A percentile compares a stretch with the other conserved stretches of the same genome.
Evolutionary conservation across 2,888 invertebrate species (phyloP).

Genomic region (Lasioglossum marginatum): DNA sequence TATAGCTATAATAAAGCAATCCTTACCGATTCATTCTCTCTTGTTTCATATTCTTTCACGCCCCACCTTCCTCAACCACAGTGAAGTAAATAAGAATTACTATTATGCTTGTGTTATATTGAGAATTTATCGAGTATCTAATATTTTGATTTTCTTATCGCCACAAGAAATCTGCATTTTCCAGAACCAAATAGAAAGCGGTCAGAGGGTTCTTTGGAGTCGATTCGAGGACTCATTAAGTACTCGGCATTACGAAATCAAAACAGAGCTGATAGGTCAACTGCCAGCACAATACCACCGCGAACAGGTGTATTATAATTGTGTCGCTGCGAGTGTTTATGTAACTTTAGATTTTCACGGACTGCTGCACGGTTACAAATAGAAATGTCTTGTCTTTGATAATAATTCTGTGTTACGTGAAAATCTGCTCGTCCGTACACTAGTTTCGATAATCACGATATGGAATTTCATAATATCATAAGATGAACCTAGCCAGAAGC

Average conservation of each 20-base stretch:
- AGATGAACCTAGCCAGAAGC: not conserved
- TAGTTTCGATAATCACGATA: not conserved
- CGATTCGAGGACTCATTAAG: not conserved
- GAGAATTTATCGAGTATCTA: too few species aligned
- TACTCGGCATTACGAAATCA: not conserved
- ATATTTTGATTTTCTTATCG: too few species aligned
- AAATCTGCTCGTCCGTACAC: not conserved
- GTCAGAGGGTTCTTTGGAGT: not conserved
- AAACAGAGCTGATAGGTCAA: not conserved
- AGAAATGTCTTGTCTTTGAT: not conserved
- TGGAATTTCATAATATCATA: not conserved
- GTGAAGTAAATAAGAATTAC: too few species aligned
- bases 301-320: not conserved
- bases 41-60: too few species aligned
- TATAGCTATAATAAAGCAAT: too few species aligned
- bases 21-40: too few species aligned
- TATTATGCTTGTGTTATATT: too few species aligned
- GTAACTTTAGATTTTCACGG: not conserved
- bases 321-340: not conserved
- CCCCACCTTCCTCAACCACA: too few species aligned
- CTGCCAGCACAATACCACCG: not conserved
- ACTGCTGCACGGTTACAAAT: not conserved
- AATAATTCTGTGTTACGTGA: not conserved
- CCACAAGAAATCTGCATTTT: too few species aligned
- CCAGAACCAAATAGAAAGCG: not conserved